Conservation (phyloP, 2,797 vertebrate genomes). For the Esox lucius region DNA sequence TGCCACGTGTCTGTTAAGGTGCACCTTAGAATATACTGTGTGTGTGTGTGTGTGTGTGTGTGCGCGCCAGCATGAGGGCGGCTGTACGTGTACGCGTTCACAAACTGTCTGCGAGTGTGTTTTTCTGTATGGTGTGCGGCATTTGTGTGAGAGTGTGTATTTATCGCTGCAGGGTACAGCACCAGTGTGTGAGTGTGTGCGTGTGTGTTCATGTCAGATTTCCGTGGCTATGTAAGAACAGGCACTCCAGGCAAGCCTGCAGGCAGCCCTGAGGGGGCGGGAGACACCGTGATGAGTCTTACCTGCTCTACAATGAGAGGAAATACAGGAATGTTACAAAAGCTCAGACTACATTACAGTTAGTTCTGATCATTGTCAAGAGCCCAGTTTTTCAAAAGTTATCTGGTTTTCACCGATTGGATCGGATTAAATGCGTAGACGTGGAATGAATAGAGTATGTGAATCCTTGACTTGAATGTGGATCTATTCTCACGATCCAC, state of each 20-base stretch:
- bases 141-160: constrained; percentile 15
- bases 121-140: constrained; percentile 13
- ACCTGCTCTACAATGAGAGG: constrained; percentile 3
- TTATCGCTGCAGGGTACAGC: constrained; percentile 65
- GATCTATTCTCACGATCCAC: too few species aligned
- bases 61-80: not conserved
- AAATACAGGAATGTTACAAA: constrained; percentile 6
- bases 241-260: constrained; percentile 70
- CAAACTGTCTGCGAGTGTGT: constrained; percentile 22
- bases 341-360: not conserved
- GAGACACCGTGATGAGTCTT: constrained; percentile 46
- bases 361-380: constrained; percentile 9
- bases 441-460: too few species aligned
- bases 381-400: too few species aligned
- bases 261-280: constrained; percentile 73
- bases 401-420: too few species aligned
- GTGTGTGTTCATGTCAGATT: constrained; percentile 61
- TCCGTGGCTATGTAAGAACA: constrained; percentile 75
- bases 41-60: not conserved
- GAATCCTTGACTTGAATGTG: too few species aligned
- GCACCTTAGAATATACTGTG: not conserved
- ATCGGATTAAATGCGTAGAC: too few species aligned
- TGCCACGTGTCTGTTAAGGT: constrained; percentile 4
- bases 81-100: not conserved
- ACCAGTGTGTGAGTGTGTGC: constrained; percentile 54